phyloP scores from a whole-genome alignment of 2,888 invertebrate species.

The Capitulum mitella region DNA sequence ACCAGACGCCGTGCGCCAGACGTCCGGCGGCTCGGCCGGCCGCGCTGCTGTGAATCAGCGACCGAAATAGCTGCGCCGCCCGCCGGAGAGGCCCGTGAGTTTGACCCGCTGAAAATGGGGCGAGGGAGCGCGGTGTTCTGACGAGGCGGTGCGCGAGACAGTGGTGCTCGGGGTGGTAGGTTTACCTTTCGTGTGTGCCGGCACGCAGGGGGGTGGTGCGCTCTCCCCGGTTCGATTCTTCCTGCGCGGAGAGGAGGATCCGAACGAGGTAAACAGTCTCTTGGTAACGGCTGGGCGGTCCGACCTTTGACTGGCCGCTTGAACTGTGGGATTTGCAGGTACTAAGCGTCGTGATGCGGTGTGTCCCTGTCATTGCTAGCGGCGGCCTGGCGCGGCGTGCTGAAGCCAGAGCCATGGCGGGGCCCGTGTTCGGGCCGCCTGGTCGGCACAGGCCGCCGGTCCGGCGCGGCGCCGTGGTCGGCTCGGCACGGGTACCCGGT shows the following conservation, averaged over 20 bases:
- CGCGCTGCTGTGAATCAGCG: slow-evolving; percentile 18
- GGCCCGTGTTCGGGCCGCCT: too few relatives aligned
- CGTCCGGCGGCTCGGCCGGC: not conserved
- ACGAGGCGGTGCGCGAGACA: not conserved
- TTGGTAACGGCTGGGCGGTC: too few relatives aligned
- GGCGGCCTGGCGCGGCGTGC: too few relatives aligned
- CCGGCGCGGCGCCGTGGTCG: too few relatives aligned
- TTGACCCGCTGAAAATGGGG: not conserved
- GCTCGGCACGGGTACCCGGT: too few relatives aligned
- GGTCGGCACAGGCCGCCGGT: too few relatives aligned
- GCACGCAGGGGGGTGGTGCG: not conserved
- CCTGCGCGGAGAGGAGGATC: not conserved
- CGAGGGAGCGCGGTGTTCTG: too few relatives aligned
- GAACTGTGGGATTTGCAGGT: too few relatives aligned
- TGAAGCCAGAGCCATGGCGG: too few relatives aligned
- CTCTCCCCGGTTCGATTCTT: not conserved
- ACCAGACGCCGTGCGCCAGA: not conserved
- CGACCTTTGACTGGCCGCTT: too few relatives aligned
- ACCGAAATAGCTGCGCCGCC: not conserved
- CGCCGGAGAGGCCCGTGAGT: not conserved
- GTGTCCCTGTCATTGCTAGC: too few relatives aligned
- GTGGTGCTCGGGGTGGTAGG: not conserved
- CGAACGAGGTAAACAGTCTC: not conserved
- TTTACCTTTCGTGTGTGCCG: not conserved
- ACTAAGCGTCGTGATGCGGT: too few relatives aligned